Conservation (phyloP, 1,140 invertebrate species). For the Campodea augens region DNA sequence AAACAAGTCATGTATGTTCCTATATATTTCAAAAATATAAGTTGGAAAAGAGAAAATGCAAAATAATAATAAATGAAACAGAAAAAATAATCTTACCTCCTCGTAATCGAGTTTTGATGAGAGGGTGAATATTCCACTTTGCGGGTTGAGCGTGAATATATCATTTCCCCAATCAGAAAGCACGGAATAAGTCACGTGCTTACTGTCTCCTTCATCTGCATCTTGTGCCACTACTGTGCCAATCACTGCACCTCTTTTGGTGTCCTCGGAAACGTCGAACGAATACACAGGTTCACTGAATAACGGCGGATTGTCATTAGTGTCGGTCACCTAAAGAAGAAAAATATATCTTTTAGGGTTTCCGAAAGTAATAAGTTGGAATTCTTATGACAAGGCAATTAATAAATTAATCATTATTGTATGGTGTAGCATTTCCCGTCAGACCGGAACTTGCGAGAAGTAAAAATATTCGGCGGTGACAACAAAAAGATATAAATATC, state of each 20-base stretch:
- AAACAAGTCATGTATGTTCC: conserved; percentile 1
- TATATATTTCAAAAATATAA: conserved; percentile 3
- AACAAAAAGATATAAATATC: no score
- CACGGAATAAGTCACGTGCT: conserved; percentile 68
- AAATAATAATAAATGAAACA: neutral
- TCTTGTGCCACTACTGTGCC: conserved; percentile 66
- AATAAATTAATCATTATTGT: neutral
- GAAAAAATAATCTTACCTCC: conserved; percentile 38
- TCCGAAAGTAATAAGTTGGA: no score
- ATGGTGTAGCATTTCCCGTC: no score
- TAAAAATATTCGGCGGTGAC: no score
- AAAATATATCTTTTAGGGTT: no score
- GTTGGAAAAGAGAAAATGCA: conserved; percentile 2
- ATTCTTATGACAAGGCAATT: neutral
- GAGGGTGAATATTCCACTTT: conserved; percentile 70
- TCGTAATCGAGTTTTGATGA: conserved; percentile 81
- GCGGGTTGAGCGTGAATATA: conserved; percentile 77
- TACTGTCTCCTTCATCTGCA: conserved; percentile 64
- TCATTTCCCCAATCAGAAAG: conserved; percentile 87
- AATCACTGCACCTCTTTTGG: conserved; percentile 52
- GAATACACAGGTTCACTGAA: conserved; percentile 69
- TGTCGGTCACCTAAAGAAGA: conserved; percentile 57
- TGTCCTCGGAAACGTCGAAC: conserved; percentile 74
- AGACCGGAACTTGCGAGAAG: no score
- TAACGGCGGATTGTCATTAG: conserved; percentile 83